phyloP scores from a whole-genome alignment of 1,140 invertebrate genomes.

The Homarus americanus region DNA sequence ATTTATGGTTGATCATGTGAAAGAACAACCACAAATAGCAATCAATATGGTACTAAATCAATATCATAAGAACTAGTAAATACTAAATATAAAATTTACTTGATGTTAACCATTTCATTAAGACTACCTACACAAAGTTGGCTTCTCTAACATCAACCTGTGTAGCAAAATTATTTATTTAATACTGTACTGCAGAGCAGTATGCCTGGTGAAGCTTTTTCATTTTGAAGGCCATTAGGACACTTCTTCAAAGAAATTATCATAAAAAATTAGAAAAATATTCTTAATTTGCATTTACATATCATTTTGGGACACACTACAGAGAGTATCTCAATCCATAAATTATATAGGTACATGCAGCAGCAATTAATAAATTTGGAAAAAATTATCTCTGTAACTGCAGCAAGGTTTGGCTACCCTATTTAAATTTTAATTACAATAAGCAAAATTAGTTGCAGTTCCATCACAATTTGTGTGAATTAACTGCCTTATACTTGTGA shows the following conservation, averaged over 20 bases:
- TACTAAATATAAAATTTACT: not conserved
- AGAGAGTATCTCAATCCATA: not conserved
- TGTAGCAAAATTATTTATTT: not conserved
- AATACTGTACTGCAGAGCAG: not conserved
- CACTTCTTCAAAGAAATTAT: not conserved
- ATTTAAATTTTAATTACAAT: not conserved
- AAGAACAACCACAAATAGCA: not conserved
- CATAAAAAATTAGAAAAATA: not conserved
- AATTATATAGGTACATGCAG: not conserved
- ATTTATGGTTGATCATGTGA: no score
- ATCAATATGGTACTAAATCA: not conserved
- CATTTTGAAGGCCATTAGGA: not conserved
- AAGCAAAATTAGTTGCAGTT: not conserved
- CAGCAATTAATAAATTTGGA: not conserved
- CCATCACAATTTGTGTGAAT: not conserved
- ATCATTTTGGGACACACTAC: not conserved
- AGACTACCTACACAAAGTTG: constrained; percentile 5
- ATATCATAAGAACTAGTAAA: not conserved
- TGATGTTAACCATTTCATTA: not conserved
- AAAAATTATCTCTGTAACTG: not conserved
- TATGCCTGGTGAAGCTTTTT: not conserved
- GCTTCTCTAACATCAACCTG: not conserved
- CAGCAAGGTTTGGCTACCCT: not conserved
- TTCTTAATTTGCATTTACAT: not conserved
- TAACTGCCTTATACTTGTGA: constrained; percentile 2